Conservation (phyloP, 1,140 invertebrate genomes). For the Pogonognathellus flavescens region DNA sequence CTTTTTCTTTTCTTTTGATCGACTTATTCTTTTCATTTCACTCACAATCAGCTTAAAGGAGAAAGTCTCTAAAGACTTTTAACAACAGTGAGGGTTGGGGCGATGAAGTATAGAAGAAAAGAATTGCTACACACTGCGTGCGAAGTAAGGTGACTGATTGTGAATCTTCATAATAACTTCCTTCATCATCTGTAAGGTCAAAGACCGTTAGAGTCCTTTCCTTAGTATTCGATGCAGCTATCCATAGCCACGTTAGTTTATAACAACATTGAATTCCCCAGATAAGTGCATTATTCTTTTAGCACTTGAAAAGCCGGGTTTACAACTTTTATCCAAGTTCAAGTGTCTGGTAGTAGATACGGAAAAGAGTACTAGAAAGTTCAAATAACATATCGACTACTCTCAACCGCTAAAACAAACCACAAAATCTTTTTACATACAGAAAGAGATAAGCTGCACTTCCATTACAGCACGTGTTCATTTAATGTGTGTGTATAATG, state of each 20-base stretch:
- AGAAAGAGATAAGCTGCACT: too few species aligned
- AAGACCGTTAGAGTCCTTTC: too few species aligned
- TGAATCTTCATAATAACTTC: too few species aligned
- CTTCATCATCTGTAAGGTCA: too few species aligned
- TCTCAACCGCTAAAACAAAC: not conserved
- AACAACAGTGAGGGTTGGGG: not conserved
- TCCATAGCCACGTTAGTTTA: not conserved
- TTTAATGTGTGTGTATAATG: not conserved
- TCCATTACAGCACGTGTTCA: too few species aligned
- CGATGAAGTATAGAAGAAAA: not conserved
- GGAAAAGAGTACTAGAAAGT: not conserved
- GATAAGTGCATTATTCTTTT: slow-evolving; percentile 32
- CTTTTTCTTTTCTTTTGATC: slow-evolving; percentile 17
- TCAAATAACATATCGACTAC: too few species aligned
- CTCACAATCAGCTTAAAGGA: slow-evolving; percentile 9
- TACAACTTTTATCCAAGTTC: slow-evolving; percentile 36
- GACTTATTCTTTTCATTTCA: slow-evolving; percentile 37
- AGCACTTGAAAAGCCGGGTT: slow-evolving; percentile 18
- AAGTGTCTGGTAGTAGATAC: not conserved
- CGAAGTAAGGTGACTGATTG: too few species aligned
- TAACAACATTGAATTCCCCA: not conserved
- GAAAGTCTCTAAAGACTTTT: slow-evolving; percentile 24
- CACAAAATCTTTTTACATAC: too few species aligned
- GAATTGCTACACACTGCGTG: too few species aligned
- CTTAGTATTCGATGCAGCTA: too few species aligned